Evolutionary conservation across 1,140 invertebrate species (phyloP), one percentile per base, ranked within the genome.

Genomic region (Helicorthomorpha holstii): DNA sequence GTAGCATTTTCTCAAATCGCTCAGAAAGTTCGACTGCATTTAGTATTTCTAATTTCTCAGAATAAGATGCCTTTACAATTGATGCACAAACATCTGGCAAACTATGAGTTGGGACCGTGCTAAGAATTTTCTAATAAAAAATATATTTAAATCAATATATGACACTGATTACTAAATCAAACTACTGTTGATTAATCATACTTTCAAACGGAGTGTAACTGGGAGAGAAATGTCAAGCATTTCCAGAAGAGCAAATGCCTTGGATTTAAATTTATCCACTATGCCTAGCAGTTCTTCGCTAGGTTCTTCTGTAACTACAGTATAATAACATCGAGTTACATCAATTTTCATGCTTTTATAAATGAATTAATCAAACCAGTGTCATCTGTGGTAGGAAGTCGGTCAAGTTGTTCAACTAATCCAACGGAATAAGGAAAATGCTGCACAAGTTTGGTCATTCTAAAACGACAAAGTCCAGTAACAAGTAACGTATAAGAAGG

Each of bases 401-500:
- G 69, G 49, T 74, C 72, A 16, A 75, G 57, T 57, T 74, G 73
- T 34, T 61, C 67, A 1, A 75, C 70, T 49, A 61, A 63, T 27
- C 69, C 72, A 27, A 75, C 63, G n/a, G 67, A 64, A 55, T 70
- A 73, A 2, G 72, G 71, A 38, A 66, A 65, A 55, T 73, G 69
- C 58, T 73, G 69, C 2, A 72, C 63, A 38, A 72, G 54, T 48
- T 66, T 64, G 34, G 68, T 65, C 21, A 75, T 49, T 52, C 63
- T 62, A 51, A 74, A 72, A 7, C 74, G 61, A 57, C 73, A 74
- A 7, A 75, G 54, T 22, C 74, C 74, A 24, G 69, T 71, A 1
- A 75, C 68, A 42, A 75, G 62, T 12, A 76, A 54, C 1, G 72
- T 73, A 55, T 75, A 75, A 3, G 69, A 60, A 29, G 69, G 67